Evolutionary conservation across 2,888 invertebrate species (phyloP).

Genomic region (Plebejus melissa): DNA sequence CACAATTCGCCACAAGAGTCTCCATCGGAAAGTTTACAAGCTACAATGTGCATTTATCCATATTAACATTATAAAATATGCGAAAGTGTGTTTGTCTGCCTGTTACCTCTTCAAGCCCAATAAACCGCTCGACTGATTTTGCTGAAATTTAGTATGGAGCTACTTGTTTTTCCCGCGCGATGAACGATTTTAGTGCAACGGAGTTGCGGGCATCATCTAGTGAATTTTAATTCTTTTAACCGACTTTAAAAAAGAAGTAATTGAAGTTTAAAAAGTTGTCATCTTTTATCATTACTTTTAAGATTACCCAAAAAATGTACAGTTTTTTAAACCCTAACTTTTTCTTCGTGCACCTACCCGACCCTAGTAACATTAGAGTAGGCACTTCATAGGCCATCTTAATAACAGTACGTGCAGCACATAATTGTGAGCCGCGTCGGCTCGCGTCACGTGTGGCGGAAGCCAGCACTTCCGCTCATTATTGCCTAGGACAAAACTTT

Average conservation of each 20-base stretch:
- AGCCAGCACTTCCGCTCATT: conserved; percentile 36
- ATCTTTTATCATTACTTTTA: neutral
- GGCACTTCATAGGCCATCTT: neutral
- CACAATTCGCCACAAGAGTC: neutral
- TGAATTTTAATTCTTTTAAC: too few species aligned
- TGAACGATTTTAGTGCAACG: too few species aligned
- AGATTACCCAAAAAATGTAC: too few species aligned
- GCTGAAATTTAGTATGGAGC: too few species aligned
- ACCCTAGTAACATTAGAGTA: neutral
- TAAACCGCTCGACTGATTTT: too few species aligned
- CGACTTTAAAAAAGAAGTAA: too few species aligned
- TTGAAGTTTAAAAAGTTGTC: neutral
- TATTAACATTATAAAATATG: too few species aligned
- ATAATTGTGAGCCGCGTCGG: conserved; percentile 21
- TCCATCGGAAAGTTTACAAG: neutral
- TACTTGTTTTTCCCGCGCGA: too few species aligned
- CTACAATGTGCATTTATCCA: neutral
- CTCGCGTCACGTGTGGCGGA: conserved; percentile 36
- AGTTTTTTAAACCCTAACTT: neutral
- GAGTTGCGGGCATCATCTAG: too few species aligned
- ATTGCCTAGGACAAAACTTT: conserved; percentile 34
- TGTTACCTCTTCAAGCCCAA: too few species aligned
- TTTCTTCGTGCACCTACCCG: neutral
- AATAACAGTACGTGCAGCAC: neutral
- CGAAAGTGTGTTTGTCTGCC: too few species aligned